Base-by-base conservation (phyloP, 2,797 vertebrate genomes). In the Ispidina picta region DNA sequence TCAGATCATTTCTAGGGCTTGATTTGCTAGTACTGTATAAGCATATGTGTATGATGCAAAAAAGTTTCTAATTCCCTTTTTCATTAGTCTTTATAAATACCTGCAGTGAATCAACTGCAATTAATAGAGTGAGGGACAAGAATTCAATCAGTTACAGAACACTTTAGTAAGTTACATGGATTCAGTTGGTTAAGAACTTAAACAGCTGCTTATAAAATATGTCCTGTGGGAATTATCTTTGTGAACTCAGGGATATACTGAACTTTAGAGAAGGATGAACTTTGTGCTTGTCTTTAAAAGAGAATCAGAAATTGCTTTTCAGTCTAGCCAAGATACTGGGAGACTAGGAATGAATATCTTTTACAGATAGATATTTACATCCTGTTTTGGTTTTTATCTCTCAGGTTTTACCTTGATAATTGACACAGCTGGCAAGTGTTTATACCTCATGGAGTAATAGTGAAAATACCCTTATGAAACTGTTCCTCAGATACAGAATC, bases 181-280 rank as follows among this genome's bases (percentile, higher is more conserved):
- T 75, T 79, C 39, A 26, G 15, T 59, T 69, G 64, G 43, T 72
- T 65, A 77, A 60, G 70, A 78, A 25, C 51, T 78, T 83, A 75
- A 91, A 78, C 16, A 78, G 15, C 51, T 91, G 59, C 55, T 78
- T 39, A 83, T 88, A 83, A 88, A 88, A 76, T 72, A 44, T 14
- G 26, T 75, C 83, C 8, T 0, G 13, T 70, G 74, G 35, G 86
- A 75, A 44, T 94, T 65, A 58, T 14, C 35, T 83, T 43, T 90
- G 59, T 78, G 80, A 88, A 35, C 71, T 72, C 19, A 13, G 29
- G 77, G 66, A 63, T 81, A 37, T 28, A 55, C 23, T 83, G 81
- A 95, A 59, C 66, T 95, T 83, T 55, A 78, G 48, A 49, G 72
- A 65, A 78, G 77, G 25, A 84, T 73, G 43, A 79, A 73, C 17